Evolutionary conservation across 2,797 vertebrate genomes (phyloP).

Genomic region (Botia almorhae): DNA sequence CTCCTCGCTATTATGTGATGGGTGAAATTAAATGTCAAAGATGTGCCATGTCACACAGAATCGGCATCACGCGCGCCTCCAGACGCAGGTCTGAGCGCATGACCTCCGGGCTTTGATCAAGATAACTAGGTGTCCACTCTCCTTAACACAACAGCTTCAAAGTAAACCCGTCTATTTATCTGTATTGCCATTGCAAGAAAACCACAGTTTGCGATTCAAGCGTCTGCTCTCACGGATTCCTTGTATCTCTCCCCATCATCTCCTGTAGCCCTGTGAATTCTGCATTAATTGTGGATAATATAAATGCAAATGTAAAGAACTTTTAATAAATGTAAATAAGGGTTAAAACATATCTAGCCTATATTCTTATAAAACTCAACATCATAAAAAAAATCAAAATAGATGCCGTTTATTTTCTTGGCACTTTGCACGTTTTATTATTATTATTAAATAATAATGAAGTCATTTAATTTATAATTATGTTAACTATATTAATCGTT

Average conservation of each 20-base stretch:
- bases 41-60: constrained; percentile 40
- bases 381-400: neutral
- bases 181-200: constrained; percentile 3
- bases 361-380: neutral
- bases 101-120: constrained; percentile 42
- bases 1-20: constrained; percentile 29
- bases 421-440: too few species aligned
- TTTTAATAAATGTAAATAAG: too few species aligned
- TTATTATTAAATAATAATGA: too few species aligned
- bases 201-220: constrained; percentile 11
- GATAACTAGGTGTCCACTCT: constrained; percentile 44
- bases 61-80: constrained; percentile 26
- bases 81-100: constrained; percentile 5
- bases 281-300: constrained; percentile 2
- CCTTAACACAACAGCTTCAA: constrained; percentile 37
- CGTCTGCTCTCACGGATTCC: neutral
- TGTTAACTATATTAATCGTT: too few species aligned
- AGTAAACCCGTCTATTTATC: constrained; percentile 35
- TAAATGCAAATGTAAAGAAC: constrained; percentile 25
- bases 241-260: neutral
- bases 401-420: neutral
- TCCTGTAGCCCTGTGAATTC: neutral
- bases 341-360: neutral
- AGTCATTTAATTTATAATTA: too few species aligned
- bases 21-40: constrained; percentile 46